These are phyloP conservation scores for Eretmochelys imbricata DNA, from an alignment of 2,113 vertebrate genomes.

Conservation along the genomic window DNA sequence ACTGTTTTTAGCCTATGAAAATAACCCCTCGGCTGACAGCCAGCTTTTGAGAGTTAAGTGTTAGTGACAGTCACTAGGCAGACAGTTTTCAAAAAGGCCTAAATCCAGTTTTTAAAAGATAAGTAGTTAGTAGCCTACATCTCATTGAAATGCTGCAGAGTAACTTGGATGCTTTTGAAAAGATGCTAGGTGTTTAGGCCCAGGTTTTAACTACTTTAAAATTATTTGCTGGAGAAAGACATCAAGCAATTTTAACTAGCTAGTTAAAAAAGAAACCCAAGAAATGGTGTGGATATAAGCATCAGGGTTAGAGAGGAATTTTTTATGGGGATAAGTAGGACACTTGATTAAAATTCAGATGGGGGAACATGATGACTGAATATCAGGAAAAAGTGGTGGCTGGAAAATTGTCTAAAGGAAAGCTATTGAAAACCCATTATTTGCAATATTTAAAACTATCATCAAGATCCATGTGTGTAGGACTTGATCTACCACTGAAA, in stretches of 20 bases:
- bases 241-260: background rate
- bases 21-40: background rate
- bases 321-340: background rate
- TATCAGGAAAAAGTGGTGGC: background rate
- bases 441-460: background rate
- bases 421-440: background rate
- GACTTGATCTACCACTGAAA: background rate
- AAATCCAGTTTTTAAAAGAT: background rate
- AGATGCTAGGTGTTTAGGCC: background rate
- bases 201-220: background rate
- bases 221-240: slow-evolving; percentile 6
- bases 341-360: slow-evolving; percentile 27
- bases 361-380: background rate
- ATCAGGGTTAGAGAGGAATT: background rate
- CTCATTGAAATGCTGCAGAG: background rate
- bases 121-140: background rate
- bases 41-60: background rate
- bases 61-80: background rate
- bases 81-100: background rate
- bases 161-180: background rate
- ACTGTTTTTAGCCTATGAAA: slow-evolving; percentile 21
- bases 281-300: background rate
- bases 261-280: slow-evolving; percentile 3
- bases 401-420: background rate
- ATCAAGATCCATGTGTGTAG: background rate